Evolutionary conservation across 2,113 vertebrate genomes (phyloP).

Genomic region (Megalops atlanticus): DNA sequence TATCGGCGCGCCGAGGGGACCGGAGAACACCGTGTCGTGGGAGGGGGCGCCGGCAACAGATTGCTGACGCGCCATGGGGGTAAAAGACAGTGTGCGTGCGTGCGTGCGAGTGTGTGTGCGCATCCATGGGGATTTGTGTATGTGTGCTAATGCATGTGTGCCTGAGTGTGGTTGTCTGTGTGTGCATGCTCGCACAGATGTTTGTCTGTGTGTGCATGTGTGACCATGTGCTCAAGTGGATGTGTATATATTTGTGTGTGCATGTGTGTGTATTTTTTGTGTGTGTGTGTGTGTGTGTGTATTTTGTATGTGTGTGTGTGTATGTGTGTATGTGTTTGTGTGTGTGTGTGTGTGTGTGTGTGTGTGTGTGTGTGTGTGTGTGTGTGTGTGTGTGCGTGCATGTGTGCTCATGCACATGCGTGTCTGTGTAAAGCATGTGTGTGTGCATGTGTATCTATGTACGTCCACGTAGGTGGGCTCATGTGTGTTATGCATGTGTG

Average conservation of each 20-base stretch:
- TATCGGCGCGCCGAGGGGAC: background rate
- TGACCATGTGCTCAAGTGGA: background rate
- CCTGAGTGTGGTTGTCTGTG: background rate
- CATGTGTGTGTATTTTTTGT: conserved; percentile 21
- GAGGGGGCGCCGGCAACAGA: background rate
- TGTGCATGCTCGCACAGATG: background rate
- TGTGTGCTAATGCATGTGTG: no score
- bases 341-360: background rate
- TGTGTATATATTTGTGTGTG: conserved; percentile 7
- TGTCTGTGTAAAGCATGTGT: background rate
- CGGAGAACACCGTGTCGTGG: background rate
- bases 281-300: conserved; percentile 49
- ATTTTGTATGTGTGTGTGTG: conserved; percentile 23
- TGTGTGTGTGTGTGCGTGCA: background rate
- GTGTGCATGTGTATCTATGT: conserved; percentile 26
- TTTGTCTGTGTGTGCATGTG: background rate
- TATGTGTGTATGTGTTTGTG: conserved; percentile 13
- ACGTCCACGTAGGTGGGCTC: background rate
- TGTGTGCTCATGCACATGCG: background rate
- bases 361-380: background rate
- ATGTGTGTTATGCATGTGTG: background rate
- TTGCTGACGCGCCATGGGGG: background rate
- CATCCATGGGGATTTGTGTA: no score
- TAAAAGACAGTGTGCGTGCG: background rate
- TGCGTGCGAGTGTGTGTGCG: background rate